These are phyloP conservation scores for Pocillopora damicornis DNA, from an alignment of 64 coral and sea anemone species.

Conservation along the genomic window DNA sequence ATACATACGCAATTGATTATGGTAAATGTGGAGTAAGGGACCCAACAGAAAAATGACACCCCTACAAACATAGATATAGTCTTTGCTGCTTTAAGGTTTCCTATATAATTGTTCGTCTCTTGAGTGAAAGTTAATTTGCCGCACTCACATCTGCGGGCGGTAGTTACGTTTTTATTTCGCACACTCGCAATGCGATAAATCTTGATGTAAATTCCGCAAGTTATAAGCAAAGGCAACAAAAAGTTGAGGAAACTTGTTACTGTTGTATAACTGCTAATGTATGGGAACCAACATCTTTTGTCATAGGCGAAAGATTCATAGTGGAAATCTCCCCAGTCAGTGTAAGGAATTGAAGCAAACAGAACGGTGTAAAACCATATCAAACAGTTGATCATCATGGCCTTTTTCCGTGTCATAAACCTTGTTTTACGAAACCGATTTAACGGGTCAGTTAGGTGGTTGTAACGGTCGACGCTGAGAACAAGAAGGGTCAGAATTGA, in stretches of 20 bases:
- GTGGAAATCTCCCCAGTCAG: neutral
- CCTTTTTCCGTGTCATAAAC: conserved; percentile 45
- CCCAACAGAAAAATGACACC: conserved; percentile 53
- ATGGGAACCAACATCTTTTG: conserved; percentile 13
- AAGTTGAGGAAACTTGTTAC: conserved; percentile 27
- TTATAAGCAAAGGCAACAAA: conserved; percentile 11
- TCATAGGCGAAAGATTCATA: neutral
- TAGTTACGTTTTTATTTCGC: neutral
- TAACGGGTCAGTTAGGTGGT: conserved; percentile 50
- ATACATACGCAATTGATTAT: conserved; percentile 10
- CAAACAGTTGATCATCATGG: conserved; percentile 12
- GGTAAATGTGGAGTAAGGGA: conserved; percentile 20
- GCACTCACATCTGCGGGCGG: neutral
- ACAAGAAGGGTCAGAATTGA: conserved; percentile 49
- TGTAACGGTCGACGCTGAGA: conserved; percentile 36
- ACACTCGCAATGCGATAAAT: conserved; percentile 29
- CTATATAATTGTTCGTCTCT: conserved; percentile 1
- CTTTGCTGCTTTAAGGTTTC: conserved; percentile 48
- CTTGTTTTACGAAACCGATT: conserved; percentile 27
- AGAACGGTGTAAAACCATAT: conserved; percentile 48
- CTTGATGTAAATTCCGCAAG: conserved; percentile 39
- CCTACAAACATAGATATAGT: conserved; percentile 55
- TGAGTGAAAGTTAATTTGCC: neutral
- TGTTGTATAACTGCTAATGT: neutral
- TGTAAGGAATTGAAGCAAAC: conserved; percentile 23